Evolutionary conservation across 1,140 invertebrate species (phyloP), one percentile per base, ranked within the genome.

Genomic region (Centruroides sculpturatus): DNA sequence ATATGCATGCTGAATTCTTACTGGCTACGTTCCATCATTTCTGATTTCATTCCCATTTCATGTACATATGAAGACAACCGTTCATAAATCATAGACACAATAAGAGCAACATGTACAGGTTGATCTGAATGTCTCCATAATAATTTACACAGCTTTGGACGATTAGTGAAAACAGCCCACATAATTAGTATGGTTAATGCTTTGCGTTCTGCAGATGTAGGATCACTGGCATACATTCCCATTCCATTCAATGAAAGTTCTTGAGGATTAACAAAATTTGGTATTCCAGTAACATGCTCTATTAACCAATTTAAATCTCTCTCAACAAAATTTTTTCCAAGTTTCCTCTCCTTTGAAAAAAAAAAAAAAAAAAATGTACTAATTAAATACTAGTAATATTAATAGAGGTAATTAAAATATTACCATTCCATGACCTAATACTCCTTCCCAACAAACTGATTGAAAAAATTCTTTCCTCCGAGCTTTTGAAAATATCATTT

Each of bases 71-170:
- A 41, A 8, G 64, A 55, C 41, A 73, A 52, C 9, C 66, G 65
- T 47, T 67, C 65, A 8, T 65, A 70, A 11, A 71, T 62, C 64
- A 71, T 67, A 8, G 69, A 70, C 34, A 72, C 57, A 9, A 76
- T 69, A 0, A 77, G 65, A 46, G 75, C 75, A 36, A 77, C 61
- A 41, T 76, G 73, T 13, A 77, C 73, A 1, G 76, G 76, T 54
- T 77, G 73, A 59, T 75, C 74, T 13, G 72, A 70, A 47, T 70
- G 68, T 61, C 74, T 74, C 76, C 75, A 77, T 13, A 77, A 58
- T 6, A 74, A 67, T 58, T 74, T 74, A 1, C 73, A 74, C 36
- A 77, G 61, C 56, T 73, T 69, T 7, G 59, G 53, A 35, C 63
- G 47, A 41, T 68, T 64, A 13, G 64, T 66, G 41, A 75, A 66